A percentile compares a stretch with the other conserved stretches of the same genome.
Conservation (phyloP, 2,888 invertebrate genomes). For the Holacanthella duospinosa region DNA sequence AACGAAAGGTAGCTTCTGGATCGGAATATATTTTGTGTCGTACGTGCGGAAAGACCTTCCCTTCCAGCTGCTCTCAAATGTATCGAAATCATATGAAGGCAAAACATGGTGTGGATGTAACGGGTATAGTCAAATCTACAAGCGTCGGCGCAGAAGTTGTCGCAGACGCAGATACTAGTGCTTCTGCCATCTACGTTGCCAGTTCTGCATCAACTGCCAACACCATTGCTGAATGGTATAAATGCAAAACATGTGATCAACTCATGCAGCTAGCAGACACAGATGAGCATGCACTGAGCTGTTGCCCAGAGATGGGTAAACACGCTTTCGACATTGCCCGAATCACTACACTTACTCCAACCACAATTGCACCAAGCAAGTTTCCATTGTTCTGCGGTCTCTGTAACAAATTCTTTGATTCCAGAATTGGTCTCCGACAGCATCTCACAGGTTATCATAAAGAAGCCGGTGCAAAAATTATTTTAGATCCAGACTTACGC, state of each 20-base stretch:
- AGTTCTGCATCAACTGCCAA: not conserved
- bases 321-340: not conserved
- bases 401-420: conserved; percentile 8
- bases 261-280: conserved; percentile 13
- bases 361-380: not conserved
- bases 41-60: conserved; percentile 16
- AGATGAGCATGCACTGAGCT: conserved; percentile 15
- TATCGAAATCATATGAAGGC: conserved; percentile 21
- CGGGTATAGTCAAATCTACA: not conserved
- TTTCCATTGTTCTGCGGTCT: conserved; percentile 10
- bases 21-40: conserved; percentile 16
- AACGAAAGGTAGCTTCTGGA: not conserved
- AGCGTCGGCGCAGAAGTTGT: not conserved
- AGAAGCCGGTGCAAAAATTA: conserved; percentile 10
- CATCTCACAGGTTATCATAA: conserved; percentile 16
- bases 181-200: conserved; percentile 11
- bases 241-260: conserved; percentile 15
- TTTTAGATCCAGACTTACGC: conserved; percentile 19
- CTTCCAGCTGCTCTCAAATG: conserved; percentile 11
- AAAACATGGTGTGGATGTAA: conserved; percentile 11
- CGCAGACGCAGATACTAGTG: conserved; percentile 10
- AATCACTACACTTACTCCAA: not conserved
- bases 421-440: conserved; percentile 13
- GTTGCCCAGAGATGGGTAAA: conserved; percentile 6
- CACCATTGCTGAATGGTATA: conserved; percentile 9